Base-by-base conservation (phyloP, 1,140 invertebrate genomes). In the Hycleus cichorii region DNA sequence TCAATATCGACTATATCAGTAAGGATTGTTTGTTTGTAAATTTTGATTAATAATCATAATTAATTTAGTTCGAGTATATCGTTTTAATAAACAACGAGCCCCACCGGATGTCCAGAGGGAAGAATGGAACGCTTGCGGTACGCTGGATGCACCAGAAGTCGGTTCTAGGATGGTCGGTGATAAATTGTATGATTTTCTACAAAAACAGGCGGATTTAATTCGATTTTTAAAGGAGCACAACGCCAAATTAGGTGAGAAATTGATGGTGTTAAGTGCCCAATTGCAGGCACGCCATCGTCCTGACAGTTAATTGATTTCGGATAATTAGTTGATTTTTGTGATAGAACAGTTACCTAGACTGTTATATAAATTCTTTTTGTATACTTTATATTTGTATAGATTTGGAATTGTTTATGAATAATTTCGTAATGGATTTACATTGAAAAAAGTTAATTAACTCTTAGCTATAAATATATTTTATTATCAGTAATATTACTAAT, bases 1-100 rank as follows among this genome's bases (percentile, higher is more conserved):
- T 80, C 55, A 79, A 82, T 60, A 65, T 80, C 39, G 78, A 74
- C 64, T 85, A 84, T 66, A 83, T 84, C 27, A 74, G 81, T 83
- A 73, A 76, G 79, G 18, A 42, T 24, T 2, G 18, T 57, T 49
- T 49, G 0, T n/a, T 18, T 44, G 2, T 18, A 1, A 18, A 18
- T 18, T 12, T 3, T 40, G 44, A 9, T 40, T 47, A 4, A 10
- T 10, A 47, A 39, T 56, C 39, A n/a, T 25, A 12, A 47, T 53
- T n/a, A 49, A 59, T 49, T 64, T 65, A 4, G 32, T 32, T 32
- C 7, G 75, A 65, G 81, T 85, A 25, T 61, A 71, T 8, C 76
- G 69, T 64, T 85, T 85, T 58, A 85, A 85, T 71, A 77, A 74
- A 39, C 68, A 74, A 11, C 74, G 76, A 60, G 72, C 78, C 45